Evolutionary conservation across 2,888 invertebrate species (phyloP).

Genomic region (Icerya purchasi): DNA sequence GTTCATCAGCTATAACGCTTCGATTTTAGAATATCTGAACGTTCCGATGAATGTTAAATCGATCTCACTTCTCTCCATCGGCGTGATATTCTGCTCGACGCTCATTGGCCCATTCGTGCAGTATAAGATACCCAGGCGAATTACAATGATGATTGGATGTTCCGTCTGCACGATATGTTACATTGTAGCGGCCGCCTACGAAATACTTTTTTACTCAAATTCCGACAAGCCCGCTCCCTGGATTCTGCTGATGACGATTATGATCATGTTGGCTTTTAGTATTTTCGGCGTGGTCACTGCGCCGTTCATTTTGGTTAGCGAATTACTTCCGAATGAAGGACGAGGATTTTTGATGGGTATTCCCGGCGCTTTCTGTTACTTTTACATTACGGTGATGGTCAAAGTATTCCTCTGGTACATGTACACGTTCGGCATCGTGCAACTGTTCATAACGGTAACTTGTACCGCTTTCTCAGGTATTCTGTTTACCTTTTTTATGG

Average conservation of each 20-base stretch:
- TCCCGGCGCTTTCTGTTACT: neutral
- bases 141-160: neutral
- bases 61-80: neutral
- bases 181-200: neutral
- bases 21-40: neutral
- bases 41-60: neutral
- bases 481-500: neutral
- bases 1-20: neutral
- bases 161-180: neutral
- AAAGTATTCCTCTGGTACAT: slow-evolving; percentile 3
- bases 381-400: neutral
- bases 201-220: neutral
- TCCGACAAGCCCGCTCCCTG: neutral
- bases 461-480: neutral
- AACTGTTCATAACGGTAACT: neutral
- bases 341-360: slow-evolving; percentile 7
- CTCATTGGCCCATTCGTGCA: neutral
- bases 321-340: slow-evolving; percentile 5
- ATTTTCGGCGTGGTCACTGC: neutral
- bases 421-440: neutral
- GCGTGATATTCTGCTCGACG: neutral
- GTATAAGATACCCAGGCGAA: neutral
- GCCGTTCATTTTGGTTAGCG: neutral
- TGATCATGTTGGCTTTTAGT: neutral
- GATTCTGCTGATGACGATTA: neutral